Percentiles rank a stretch among this genome's conserved stretches.
phyloP scores from a whole-genome alignment of 1,140 invertebrate genomes.

The Diachasmimorpha longicaudata region DNA sequence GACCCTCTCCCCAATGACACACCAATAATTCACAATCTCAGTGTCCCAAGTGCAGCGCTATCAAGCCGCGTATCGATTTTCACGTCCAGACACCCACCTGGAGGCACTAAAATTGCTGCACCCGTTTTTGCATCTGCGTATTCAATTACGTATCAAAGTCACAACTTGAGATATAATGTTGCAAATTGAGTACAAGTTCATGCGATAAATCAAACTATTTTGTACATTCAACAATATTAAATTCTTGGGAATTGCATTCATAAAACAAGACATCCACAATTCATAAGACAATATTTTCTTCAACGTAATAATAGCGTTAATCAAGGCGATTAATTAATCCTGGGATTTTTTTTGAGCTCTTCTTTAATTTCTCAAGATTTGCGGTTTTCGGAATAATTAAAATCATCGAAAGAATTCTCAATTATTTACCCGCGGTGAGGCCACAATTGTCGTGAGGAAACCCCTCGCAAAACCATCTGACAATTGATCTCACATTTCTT shows the following conservation, averaged over 20 bases:
- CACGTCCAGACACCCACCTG: neutral
- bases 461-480: neutral
- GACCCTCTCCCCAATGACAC: neutral
- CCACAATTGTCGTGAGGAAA: too few species aligned
- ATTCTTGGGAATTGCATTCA: too few species aligned
- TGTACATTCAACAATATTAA: too few species aligned
- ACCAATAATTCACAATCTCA: neutral
- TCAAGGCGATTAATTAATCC: too few species aligned
- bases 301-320: too few species aligned
- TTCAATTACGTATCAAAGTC: neutral
- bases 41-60: neutral
- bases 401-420: too few species aligned
- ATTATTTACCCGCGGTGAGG: too few species aligned
- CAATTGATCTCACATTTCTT: constrained; percentile 10
- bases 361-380: too few species aligned
- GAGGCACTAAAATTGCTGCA: neutral
- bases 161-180: neutral
- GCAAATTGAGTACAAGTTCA: neutral
- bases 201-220: neutral
- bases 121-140: neutral
- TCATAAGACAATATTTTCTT: too few species aligned
- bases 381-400: too few species aligned
- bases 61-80: neutral
- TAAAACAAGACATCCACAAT: too few species aligned
- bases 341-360: too few species aligned